Percentiles rank a stretch among this genome's conserved stretches.
Conservation (phyloP, 2,797 vertebrate genomes). For the Aeoliscus strigatus region DNA sequence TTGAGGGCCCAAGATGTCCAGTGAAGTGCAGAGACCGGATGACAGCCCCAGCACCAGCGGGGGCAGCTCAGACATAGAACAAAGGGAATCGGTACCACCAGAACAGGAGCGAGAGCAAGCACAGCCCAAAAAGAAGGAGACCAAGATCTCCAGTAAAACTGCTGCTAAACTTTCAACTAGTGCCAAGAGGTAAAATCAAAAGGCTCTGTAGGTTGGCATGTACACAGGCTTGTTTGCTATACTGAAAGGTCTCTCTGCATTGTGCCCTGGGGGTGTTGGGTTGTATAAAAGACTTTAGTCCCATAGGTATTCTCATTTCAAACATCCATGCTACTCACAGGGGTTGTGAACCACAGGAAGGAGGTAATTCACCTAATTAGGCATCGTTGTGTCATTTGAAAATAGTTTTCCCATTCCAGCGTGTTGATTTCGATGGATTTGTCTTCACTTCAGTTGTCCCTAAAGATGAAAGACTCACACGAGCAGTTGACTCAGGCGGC, state of each 20-base stretch:
- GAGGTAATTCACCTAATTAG: conserved; percentile 8
- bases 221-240: conserved; percentile 48
- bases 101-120: conserved; percentile 92
- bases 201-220: conserved; percentile 12
- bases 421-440: conserved; percentile 9
- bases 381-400: conserved; percentile 21
- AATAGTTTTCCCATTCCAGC: conserved; percentile 21
- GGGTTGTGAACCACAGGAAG: conserved; percentile 31
- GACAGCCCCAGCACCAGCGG: conserved; percentile 98
- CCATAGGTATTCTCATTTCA: conserved; percentile 45
- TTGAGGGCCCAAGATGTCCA: conserved; percentile 88
- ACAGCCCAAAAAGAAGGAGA: conserved; percentile 98
- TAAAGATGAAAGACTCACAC: conserved; percentile 44
- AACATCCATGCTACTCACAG: conserved; percentile 37
- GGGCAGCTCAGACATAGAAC: conserved; percentile 97
- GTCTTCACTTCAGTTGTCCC: conserved; percentile 24
- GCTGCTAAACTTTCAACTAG: conserved; percentile 98
- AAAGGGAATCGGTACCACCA: conserved; percentile 86
- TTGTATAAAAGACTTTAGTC: conserved; percentile 39
- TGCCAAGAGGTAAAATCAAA: conserved; percentile 88
- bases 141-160: conserved; percentile 98
- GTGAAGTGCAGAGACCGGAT: conserved; percentile 95
- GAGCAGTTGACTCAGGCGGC: conserved; percentile 33
- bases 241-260: conserved; percentile 19
- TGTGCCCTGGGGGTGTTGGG: conserved; percentile 30